Conservation (phyloP, 1,140 invertebrate genomes). For the Apis florea region DNA sequence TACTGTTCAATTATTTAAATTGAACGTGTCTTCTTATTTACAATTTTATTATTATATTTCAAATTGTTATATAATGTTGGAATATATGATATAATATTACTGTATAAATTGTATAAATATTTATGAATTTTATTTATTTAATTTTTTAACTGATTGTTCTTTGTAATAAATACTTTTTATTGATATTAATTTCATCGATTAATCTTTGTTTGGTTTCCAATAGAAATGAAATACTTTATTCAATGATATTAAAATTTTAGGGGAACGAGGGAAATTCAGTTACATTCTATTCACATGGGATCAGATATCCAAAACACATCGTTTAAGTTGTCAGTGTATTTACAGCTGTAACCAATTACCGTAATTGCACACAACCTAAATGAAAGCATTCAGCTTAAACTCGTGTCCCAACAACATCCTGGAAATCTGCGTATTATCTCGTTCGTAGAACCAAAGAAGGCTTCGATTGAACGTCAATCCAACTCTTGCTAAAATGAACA, state of each 20-base stretch:
- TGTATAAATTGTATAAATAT: not conserved
- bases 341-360: constrained; percentile 39
- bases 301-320: not conserved
- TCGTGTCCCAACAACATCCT: constrained; percentile 1
- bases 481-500: not conserved
- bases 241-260: not conserved
- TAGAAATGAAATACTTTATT: not conserved
- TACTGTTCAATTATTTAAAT: too few species aligned
- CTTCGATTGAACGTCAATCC: not conserved
- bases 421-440: constrained; percentile 28
- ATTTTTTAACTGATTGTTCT: not conserved
- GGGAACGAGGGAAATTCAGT: not conserved
- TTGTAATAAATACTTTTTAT: not conserved
- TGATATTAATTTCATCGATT: not conserved
- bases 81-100: too few species aligned
- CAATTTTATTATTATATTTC: too few species aligned
- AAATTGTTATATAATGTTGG: too few species aligned
- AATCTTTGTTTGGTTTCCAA: rapidly evolving
- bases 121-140: too few species aligned
- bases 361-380: constrained; percentile 19
- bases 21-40: too few species aligned
- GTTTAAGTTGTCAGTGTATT: not conserved
- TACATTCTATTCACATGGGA: not conserved
- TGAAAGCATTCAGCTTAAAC: constrained; percentile 25
- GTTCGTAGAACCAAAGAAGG: constrained; percentile 9